A percentile compares a stretch with the other conserved stretches of the same genome.
phyloP scores from a whole-genome alignment of 2,888 invertebrate genomes.

The Xiphydria camelus region DNA sequence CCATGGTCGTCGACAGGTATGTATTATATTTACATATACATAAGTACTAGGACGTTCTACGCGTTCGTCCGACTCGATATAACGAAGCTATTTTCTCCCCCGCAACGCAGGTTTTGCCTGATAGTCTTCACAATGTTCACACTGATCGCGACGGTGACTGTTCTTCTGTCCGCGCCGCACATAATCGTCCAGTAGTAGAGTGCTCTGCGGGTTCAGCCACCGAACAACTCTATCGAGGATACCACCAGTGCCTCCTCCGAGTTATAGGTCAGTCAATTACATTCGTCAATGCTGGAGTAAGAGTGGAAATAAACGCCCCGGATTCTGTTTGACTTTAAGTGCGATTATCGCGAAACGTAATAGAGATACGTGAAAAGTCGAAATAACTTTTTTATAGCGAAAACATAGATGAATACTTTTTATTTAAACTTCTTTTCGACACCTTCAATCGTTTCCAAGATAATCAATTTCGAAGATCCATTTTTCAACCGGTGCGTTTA shows the following conservation, averaged over 20 bases:
- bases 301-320: no score
- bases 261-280: conserved; percentile 31
- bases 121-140: conserved; percentile 95
- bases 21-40: no score
- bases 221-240: conserved; percentile 40
- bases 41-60: not conserved
- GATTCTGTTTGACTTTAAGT: no score
- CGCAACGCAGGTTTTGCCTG: conserved; percentile 78
- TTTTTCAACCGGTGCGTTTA: no score
- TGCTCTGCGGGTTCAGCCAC: conserved; percentile 47
- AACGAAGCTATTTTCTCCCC: conserved; percentile 14
- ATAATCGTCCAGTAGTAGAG: conserved; percentile 86
- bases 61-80: not conserved
- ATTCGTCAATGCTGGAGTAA: no score
- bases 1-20: conserved; percentile 94
- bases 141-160: conserved; percentile 89
- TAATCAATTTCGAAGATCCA: no score
- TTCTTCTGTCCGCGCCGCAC: conserved; percentile 89
- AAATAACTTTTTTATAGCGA: no score
- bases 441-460: no score
- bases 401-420: no score
- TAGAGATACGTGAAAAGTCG: no score
- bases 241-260: conserved; percentile 28
- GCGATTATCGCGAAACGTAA: no score
- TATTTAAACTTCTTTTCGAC: no score